Evolutionary conservation across 2,797 vertebrate species (phyloP).

Genomic region (Sebastes itinus): DNA sequence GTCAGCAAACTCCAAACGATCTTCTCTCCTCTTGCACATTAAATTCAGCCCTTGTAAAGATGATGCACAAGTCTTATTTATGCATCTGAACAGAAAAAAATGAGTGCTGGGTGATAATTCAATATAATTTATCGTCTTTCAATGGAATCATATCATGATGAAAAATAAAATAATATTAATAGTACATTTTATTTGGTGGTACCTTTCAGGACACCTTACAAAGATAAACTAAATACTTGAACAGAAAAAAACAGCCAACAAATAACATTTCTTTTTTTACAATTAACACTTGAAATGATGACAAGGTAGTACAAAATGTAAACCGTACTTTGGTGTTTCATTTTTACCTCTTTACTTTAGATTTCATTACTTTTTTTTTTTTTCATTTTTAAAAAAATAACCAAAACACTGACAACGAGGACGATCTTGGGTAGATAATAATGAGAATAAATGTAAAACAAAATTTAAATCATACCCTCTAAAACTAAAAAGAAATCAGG

Average conservation of each 20-base stretch:
- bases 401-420: background rate
- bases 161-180: no score
- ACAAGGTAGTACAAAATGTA: background rate
- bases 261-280: background rate
- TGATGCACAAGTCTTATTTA: background rate
- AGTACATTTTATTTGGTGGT: no score
- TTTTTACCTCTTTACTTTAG: background rate
- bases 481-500: no score
- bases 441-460: background rate
- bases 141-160: no score
- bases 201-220: no score
- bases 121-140: no score
- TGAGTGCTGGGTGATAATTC: no score
- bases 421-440: background rate
- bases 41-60: background rate
- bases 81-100: background rate
- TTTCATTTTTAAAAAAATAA: background rate
- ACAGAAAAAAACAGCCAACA: no score
- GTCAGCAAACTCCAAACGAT: slow-evolving; percentile 76
- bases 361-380: background rate
- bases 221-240: no score
- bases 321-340: background rate
- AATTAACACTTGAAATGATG: background rate
- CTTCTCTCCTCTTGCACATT: background rate
- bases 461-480: background rate